Evolutionary conservation across 2,888 invertebrate species (phyloP), one percentile per base, ranked within the genome.

Genomic region (Patella pellucida): DNA sequence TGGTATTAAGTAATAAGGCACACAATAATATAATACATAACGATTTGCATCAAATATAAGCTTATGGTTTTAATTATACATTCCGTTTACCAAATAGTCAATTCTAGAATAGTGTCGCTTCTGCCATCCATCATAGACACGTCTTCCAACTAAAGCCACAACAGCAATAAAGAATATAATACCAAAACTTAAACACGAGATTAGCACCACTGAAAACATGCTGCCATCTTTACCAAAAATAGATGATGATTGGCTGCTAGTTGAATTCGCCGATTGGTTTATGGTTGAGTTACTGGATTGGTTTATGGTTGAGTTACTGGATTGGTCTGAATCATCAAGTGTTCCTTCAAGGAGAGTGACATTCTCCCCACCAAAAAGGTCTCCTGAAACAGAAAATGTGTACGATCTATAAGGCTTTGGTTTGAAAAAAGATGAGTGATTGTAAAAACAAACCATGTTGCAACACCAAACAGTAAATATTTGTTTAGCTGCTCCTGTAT

Each of bases 71-170:
- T 74, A 86, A 72, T 85, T 84, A 74, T 87, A 88, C 85, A 88
- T 88, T 50, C 88, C 88, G 76, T 88, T 87, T 1, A 87, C 84
- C 11, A 88, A 78, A 76, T 86, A 88, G 73, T 88, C 88, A 50
- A 88, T 76, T 68, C 85, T 76, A 54, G 83, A 85, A 72, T 88
- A 88, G 71, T 87, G 85, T 31, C 88, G 69, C 75, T 85, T 82
- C 70, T 84, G 85, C 85, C 86, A 88, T 52, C 84, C 78, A 50
- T 87, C 86, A 69, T 84, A 85, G 23, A 83, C 77, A 11, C 85
- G 76, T 72, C 84, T 85, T 4, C 84, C 82, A 3, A 87, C 71
- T 9, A 88, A 70, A 0, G 81, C 85, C 2, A 83, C 54, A 0
- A 86, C 78, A 0, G 81, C 83, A 16, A 87, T 71, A 50, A 85